These are phyloP conservation scores for Acanthoscelides obtectus DNA, from an alignment of 2,888 invertebrate species.

Conservation along the genomic window DNA sequence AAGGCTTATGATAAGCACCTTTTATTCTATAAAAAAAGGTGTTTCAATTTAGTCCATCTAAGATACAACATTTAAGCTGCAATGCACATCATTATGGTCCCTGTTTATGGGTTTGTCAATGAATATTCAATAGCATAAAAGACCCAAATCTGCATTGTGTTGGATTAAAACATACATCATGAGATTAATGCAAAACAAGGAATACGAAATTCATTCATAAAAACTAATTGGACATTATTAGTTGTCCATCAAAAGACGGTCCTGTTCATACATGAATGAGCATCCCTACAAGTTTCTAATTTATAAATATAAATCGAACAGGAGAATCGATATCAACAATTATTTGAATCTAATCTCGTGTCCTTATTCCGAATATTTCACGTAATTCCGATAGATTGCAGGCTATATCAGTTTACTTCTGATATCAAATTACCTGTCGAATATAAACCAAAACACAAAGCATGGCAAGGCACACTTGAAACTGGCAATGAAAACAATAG, in stretches of 20 bases:
- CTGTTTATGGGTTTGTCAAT: too few relatives aligned
- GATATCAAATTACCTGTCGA: neutral
- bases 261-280: neutral
- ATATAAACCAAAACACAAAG: neutral
- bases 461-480: neutral
- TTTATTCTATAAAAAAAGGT: too few relatives aligned
- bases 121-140: too few relatives aligned
- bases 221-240: neutral
- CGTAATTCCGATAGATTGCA: neutral
- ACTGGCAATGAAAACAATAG: neutral
- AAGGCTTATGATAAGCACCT: too few relatives aligned
- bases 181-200: too few relatives aligned
- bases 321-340: neutral
- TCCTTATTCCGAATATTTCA: neutral
- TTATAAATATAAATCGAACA: neutral
- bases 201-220: neutral
- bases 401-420: too few relatives aligned
- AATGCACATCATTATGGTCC: too few relatives aligned
- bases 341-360: neutral
- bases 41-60: too few relatives aligned
- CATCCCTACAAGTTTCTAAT: neutral
- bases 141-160: too few relatives aligned
- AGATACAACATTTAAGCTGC: too few relatives aligned
- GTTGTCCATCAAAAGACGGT: neutral
- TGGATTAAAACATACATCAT: too few relatives aligned